A percentile compares a stretch with the other conserved stretches of the same genome.
These are phyloP conservation scores for Urophycis tenuis DNA, from an alignment of 2,797 vertebrate species.

Conservation along the genomic window DNA sequence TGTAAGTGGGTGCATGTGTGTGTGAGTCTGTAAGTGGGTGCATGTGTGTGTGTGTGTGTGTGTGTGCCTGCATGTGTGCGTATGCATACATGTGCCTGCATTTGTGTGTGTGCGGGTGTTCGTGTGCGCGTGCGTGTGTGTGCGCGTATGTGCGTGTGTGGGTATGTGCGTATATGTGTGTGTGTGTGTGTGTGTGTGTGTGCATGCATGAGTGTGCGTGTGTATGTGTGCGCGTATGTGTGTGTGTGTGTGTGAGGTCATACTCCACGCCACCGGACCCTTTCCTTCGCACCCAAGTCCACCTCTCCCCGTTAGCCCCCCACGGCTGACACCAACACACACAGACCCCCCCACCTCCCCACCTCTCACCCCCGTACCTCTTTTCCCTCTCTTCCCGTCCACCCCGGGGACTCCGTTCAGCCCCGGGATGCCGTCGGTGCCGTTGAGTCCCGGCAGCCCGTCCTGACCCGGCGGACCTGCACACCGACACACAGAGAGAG, in stretches of 20 bases:
- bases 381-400: constrained; percentile 86
- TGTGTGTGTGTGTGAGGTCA: constrained; percentile 25
- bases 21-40: constrained; percentile 6
- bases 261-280: constrained; percentile 36
- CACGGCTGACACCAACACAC: constrained; percentile 19
- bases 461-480: constrained; percentile 26
- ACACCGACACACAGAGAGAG: not conserved
- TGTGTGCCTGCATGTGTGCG: constrained; percentile 28
- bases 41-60: constrained; percentile 8
- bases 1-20: not conserved
- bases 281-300: constrained; percentile 3
- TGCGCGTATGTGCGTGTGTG: constrained; percentile 17
- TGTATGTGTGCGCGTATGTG: constrained; percentile 7
- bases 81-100: not conserved
- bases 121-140: constrained; percentile 7
- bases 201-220: not conserved
- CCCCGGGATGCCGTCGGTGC: constrained; percentile 83
- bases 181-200: constrained; percentile 6
- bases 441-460: constrained; percentile 81
- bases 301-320: not conserved
- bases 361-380: constrained; percentile 76
- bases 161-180: constrained; percentile 14
- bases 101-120: not conserved
- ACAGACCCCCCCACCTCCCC: not conserved
- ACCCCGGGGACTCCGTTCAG: constrained; percentile 79